phyloP scores from a whole-genome alignment of 2,113 vertebrate genomes.

The Shinisaurus crocodilurus region DNA sequence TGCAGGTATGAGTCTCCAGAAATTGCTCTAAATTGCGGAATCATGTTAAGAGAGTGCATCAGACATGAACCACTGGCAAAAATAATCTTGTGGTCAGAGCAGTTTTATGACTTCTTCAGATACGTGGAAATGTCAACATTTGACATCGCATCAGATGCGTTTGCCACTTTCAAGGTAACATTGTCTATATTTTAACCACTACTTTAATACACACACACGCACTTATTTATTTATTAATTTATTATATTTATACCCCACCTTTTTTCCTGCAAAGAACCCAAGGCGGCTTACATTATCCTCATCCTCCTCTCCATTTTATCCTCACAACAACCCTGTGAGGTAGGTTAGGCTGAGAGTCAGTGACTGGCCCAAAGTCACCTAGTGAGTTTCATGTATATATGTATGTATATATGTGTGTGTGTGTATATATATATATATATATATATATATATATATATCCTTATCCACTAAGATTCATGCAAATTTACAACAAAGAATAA shows the following conservation, averaged over 20 bases:
- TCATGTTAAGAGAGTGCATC: constrained; percentile 89
- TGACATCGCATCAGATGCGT: constrained; percentile 88
- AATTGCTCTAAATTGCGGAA: constrained; percentile 88
- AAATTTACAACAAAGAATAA: not conserved
- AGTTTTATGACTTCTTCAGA: constrained; percentile 92
- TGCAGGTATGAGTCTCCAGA: constrained; percentile 86
- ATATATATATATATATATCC: no score
- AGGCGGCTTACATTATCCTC: no score
- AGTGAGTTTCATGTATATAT: no score
- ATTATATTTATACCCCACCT: no score
- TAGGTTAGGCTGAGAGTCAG: no score
- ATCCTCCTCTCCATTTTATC: no score
- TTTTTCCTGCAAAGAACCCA: no score
- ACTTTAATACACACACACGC: no score
- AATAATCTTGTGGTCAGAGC: constrained; percentile 88
- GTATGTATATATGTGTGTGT: no score
- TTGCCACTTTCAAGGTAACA: constrained; percentile 88
- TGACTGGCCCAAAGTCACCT: no score
- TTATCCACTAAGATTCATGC: not conserved
- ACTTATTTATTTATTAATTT: not conserved
- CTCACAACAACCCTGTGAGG: no score
- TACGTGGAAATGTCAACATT: constrained; percentile 90
- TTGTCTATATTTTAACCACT: not conserved
- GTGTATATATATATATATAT: no score
- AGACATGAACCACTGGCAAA: constrained; percentile 87